Base-by-base conservation (phyloP, 92 coral and sea anemone species). In the Heteractis magnifica region DNA sequence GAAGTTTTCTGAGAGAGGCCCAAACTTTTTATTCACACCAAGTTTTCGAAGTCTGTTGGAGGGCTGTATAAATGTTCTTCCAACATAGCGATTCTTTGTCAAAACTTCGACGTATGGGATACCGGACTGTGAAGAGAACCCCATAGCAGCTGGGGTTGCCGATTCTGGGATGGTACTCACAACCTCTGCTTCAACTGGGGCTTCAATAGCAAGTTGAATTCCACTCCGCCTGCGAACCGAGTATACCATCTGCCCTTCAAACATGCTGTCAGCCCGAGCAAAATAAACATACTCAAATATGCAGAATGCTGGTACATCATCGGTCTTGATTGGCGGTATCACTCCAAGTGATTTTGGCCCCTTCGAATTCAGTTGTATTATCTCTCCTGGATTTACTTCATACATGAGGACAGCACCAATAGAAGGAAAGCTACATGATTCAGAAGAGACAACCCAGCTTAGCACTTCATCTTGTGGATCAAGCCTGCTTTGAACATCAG, bases 141-240 rank as follows among this genome's bases (percentile, higher is more conserved):
- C 98, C 12, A 95, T 72, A 1, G 98, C 98, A 21, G 98, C 95
- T 41, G 98, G 98, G 6, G 98, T 95, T 1, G 98, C 98, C 20
- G 98, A 95, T 71, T 95, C 98, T 16, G 98, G 98, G 6, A 95
- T 94, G 2, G 98, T 95, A 91, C 98, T 95, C 15, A 95, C 98
- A 75, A 95, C 89, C 65, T 95, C 98, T 4, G 98, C 98, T 65
- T 90, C 92, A 3, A 94, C 85, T 0, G 98, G 96, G 2, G 98
- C 95, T 82, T 95, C 98, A 13, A 90, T 80, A 5, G 98, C 98
- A 49, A 95, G 77, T 89, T 94, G 98, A 52, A 79, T 85, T 8
- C 98, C 98, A 86, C 98, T 94, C 16, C 86, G 88, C 77, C 94
- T 93, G 0, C 98, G 90, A 19, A 90, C 98, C 48, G 92, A 80